Evolutionary conservation across 2,797 vertebrate species (phyloP).

Genomic region (Masticophis lateralis): DNA sequence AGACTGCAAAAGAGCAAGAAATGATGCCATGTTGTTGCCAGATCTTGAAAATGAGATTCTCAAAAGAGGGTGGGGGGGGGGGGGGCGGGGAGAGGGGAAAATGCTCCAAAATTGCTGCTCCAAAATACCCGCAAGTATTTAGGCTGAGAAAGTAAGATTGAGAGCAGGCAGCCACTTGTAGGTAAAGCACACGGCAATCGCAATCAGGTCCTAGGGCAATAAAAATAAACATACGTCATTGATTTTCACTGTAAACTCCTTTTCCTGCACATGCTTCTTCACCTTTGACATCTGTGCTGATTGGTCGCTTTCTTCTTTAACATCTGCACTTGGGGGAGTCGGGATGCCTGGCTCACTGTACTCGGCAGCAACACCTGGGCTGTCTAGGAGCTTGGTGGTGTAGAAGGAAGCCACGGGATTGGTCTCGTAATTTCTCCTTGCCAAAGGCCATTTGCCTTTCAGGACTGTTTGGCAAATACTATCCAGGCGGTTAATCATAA

Average conservation of each 20-base stretch:
- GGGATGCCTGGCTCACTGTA: slow-evolving; percentile 67
- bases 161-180: slow-evolving; percentile 81
- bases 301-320: slow-evolving; percentile 87
- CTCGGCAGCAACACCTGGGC: slow-evolving; percentile 72
- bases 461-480: slow-evolving; percentile 97
- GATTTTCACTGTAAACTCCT: slow-evolving; percentile 99
- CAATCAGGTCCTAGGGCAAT: slow-evolving; percentile 85
- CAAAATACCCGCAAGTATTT: slow-evolving; percentile 70
- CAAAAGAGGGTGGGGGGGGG: background rate
- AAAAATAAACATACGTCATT: slow-evolving; percentile 99
- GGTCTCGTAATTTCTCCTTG: slow-evolving; percentile 85
- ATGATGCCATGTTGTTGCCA: slow-evolving; percentile 55
- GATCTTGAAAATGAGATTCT: slow-evolving; percentile 52
- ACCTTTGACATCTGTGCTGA: slow-evolving; percentile 99
- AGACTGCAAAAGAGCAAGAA: slow-evolving; percentile 45
- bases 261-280: slow-evolving; percentile 99
- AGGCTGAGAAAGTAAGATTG: slow-evolving; percentile 73
- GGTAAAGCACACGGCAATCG: slow-evolving; percentile 81
- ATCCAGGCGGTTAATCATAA: slow-evolving; percentile 97
- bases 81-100: rapidly evolving
- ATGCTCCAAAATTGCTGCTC: slow-evolving; percentile 66
- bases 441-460: slow-evolving; percentile 95
- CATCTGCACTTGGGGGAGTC: slow-evolving; percentile 63
- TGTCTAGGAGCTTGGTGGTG: slow-evolving; percentile 96
- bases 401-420: slow-evolving; percentile 92